A percentile compares a stretch with the other conserved stretches of the same genome.
Conservation (phyloP, 2,797 vertebrate species). For the Pangasius krempfi region DNA sequence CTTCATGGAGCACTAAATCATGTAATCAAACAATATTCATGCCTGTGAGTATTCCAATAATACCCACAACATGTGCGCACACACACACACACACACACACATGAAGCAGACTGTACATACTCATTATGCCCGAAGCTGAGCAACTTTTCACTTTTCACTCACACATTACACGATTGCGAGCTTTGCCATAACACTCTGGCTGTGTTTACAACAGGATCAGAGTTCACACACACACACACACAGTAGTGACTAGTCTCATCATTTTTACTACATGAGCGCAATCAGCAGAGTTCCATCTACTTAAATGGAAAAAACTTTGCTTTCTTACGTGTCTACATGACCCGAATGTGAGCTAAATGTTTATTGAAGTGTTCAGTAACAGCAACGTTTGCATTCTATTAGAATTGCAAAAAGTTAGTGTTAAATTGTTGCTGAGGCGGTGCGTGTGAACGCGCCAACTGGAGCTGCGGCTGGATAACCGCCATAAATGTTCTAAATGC, state of each 20-base stretch:
- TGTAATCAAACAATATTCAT: too few species aligned
- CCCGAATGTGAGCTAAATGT: too few species aligned
- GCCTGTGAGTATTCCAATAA: neutral
- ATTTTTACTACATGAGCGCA: neutral
- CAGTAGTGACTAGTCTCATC: neutral
- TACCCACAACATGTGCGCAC: neutral
- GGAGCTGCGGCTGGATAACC: slow-evolving; percentile 14
- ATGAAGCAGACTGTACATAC: too few species aligned
- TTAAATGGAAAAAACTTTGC: neutral
- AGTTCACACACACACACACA: neutral
- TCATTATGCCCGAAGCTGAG: too few species aligned
- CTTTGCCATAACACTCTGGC: too few species aligned
- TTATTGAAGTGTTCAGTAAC: neutral
- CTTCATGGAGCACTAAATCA: neutral
- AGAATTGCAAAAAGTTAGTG: neutral
- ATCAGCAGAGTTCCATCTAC: neutral
- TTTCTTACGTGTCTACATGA: neutral
- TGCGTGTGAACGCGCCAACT: neutral
- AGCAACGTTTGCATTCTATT: neutral
- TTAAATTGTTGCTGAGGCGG: slow-evolving; percentile 6
- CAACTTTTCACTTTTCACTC: too few species aligned
- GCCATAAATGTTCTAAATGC: slow-evolving; percentile 22
- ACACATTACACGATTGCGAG: too few species aligned
- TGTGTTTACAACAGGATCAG: too few species aligned
- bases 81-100: too few species aligned